phyloP scores from a whole-genome alignment of 2,888 invertebrate genomes.

The Cabera pusaria region DNA sequence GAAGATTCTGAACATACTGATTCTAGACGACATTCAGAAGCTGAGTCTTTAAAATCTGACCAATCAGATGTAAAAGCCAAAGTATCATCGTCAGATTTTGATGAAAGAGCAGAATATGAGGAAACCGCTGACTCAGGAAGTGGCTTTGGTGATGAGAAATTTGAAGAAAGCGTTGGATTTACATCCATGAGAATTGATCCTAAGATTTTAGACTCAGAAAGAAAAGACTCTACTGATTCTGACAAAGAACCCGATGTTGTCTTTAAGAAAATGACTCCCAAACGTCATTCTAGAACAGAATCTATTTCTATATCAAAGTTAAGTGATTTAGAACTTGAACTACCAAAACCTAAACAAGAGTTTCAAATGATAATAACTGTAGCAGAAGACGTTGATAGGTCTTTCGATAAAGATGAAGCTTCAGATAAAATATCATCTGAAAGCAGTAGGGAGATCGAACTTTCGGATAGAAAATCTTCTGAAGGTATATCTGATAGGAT shows the following conservation, averaged over 20 bases:
- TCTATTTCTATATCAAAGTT: constrained; percentile 72
- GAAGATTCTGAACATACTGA: constrained; percentile 80
- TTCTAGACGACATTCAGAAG: constrained; percentile 77
- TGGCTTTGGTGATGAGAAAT: constrained; percentile 77
- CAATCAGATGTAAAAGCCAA: constrained; percentile 76
- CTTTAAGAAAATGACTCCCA: constrained; percentile 74
- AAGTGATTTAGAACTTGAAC: constrained; percentile 65
- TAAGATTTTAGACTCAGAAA: constrained; percentile 55
- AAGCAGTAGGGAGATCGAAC: constrained; percentile 77
- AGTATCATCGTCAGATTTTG: constrained; percentile 77
- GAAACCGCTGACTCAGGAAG: constrained; percentile 76
- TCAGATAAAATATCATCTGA: constrained; percentile 81
- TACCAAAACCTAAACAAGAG: constrained; percentile 62
- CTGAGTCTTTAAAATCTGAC: constrained; percentile 78
- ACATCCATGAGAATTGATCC: constrained; percentile 68
- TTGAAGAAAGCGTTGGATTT: constrained; percentile 75
- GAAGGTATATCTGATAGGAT: constrained; percentile 79
- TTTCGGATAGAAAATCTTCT: constrained; percentile 77
- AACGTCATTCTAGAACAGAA: constrained; percentile 75
- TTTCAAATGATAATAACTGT: constrained; percentile 77
- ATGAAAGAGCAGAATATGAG: constrained; percentile 77
- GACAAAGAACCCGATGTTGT: constrained; percentile 65
- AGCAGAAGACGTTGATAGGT: constrained; percentile 72
- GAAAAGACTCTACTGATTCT: constrained; percentile 62
- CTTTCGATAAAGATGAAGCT: constrained; percentile 71